Evolutionary conservation across 2,888 invertebrate genomes (phyloP).

Genomic region (Peribatodes rhomboidaria): DNA sequence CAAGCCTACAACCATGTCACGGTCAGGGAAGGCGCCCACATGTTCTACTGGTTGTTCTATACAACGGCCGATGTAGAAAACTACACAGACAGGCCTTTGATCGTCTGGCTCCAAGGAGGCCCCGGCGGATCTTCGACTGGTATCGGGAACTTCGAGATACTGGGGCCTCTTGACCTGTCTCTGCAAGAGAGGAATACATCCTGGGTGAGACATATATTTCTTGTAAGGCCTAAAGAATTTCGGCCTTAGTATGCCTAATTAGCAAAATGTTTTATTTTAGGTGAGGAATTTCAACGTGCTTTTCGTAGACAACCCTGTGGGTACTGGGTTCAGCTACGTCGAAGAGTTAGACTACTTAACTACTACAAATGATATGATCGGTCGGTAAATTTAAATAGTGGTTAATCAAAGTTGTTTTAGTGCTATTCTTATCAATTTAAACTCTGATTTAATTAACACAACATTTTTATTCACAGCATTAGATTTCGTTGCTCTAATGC

Average conservation of each 20-base stretch:
- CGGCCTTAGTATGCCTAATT: neutral
- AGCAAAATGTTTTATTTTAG: constrained; percentile 68
- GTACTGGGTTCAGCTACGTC: constrained; percentile 94
- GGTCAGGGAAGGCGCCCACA: constrained; percentile 91
- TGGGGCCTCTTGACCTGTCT: constrained; percentile 90
- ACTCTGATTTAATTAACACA: neutral
- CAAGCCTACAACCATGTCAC: constrained; percentile 92
- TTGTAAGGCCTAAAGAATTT: neutral
- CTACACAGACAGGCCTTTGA: constrained; percentile 89
- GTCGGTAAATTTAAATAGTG: constrained; percentile 52
- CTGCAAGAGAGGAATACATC: constrained; percentile 90
- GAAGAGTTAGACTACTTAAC: constrained; percentile 76
- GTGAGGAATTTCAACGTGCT: constrained; percentile 92
- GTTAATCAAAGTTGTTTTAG: neutral
- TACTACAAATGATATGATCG: constrained; percentile 76
- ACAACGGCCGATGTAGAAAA: constrained; percentile 88
- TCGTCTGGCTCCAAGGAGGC: constrained; percentile 97
- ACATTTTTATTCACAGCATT: constrained; percentile 74
- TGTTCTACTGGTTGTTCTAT: constrained; percentile 96
- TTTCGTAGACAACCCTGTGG: constrained; percentile 96
- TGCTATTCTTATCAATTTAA: constrained; percentile 45
- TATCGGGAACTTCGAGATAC: constrained; percentile 95
- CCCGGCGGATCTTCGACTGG: constrained; percentile 93
- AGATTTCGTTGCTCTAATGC: constrained; percentile 92
- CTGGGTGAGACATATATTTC: constrained; percentile 87